Conservation (phyloP, 2,888 invertebrate genomes). For the Matsumyia berberina region DNA sequence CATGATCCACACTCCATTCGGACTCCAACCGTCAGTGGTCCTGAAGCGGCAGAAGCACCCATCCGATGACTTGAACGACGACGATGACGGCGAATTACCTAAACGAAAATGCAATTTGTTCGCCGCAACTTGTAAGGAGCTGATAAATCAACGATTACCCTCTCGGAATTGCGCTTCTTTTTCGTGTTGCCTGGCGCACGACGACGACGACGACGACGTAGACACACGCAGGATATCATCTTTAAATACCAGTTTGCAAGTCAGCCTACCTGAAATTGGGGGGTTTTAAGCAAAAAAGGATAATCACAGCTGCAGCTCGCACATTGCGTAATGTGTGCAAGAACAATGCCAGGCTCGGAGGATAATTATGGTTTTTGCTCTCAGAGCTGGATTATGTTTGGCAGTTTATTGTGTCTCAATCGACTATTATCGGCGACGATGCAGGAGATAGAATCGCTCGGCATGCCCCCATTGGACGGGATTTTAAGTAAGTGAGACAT, state of each 20-base stretch:
- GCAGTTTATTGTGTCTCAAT: slow-evolving; percentile 62
- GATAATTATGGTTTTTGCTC: slow-evolving; percentile 58
- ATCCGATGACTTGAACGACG: neutral
- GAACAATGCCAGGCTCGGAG: slow-evolving; percentile 35
- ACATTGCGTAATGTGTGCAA: slow-evolving; percentile 50
- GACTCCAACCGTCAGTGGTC: neutral
- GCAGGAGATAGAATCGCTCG: slow-evolving; percentile 37
- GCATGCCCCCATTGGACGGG: slow-evolving; percentile 48
- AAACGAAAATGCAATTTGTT: slow-evolving; percentile 75
- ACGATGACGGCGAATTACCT: slow-evolving; percentile 64
- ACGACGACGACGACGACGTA: slow-evolving; percentile 33
- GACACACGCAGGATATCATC: slow-evolving; percentile 51
- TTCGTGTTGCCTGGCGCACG: slow-evolving; percentile 16
- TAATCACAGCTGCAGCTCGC: slow-evolving; percentile 68
- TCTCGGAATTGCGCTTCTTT: slow-evolving; percentile 7
- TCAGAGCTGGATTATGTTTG: slow-evolving; percentile 49
- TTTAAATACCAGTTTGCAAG: slow-evolving; percentile 69
- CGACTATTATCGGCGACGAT: slow-evolving; percentile 3
- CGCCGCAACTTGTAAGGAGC: slow-evolving; percentile 66
- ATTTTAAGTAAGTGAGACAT: slow-evolving; percentile 65
- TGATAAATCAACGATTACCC: slow-evolving; percentile 71
- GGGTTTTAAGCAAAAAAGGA: slow-evolving; percentile 36
- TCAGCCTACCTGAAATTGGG: slow-evolving; percentile 49
- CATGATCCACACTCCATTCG: slow-evolving; percentile 73
- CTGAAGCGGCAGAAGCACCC: slow-evolving; percentile 14